Conservation (phyloP, 2,797 vertebrate species). For the Melanotaenia maccullochi region DNA sequence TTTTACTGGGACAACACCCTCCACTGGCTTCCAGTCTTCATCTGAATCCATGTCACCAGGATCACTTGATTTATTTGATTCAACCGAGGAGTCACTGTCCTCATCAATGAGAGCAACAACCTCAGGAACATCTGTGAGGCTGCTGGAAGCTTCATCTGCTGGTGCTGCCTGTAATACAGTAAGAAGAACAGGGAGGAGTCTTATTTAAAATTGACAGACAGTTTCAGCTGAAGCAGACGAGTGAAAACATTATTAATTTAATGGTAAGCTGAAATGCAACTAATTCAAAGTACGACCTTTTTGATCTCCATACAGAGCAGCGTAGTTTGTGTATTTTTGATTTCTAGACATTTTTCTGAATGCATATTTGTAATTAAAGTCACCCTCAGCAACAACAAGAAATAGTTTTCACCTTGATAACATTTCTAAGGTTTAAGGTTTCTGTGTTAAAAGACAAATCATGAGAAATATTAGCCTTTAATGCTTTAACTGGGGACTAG, state of each 20-base stretch:
- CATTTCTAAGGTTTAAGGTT: too few species aligned
- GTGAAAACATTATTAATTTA: not conserved
- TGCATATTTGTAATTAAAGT: too few species aligned
- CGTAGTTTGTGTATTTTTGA: not conserved
- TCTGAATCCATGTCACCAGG: constrained; percentile 27
- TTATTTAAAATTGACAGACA: not conserved
- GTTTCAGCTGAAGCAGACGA: not conserved
- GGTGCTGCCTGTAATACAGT: constrained; percentile 9
- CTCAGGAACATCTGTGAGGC: constrained; percentile 9
- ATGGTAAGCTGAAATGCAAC: not conserved
- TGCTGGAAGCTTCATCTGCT: constrained; percentile 1
- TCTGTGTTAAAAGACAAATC: too few species aligned
- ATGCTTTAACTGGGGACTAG: too few species aligned
- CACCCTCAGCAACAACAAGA: too few species aligned
- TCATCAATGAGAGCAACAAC: constrained; percentile 7
- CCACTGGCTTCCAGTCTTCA: constrained; percentile 24
- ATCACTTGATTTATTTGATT: constrained; percentile 7
- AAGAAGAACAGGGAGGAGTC: not conserved
- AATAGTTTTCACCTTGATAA: too few species aligned
- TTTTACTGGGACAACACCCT: not conserved
- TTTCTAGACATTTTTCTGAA: not conserved
- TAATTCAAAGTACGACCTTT: too few species aligned
- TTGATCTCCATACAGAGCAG: not conserved
- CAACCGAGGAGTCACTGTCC: constrained; percentile 12
- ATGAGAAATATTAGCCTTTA: too few species aligned